Conservation (phyloP, 2,113 vertebrate species). For the Dryoscopus gambensis region DNA sequence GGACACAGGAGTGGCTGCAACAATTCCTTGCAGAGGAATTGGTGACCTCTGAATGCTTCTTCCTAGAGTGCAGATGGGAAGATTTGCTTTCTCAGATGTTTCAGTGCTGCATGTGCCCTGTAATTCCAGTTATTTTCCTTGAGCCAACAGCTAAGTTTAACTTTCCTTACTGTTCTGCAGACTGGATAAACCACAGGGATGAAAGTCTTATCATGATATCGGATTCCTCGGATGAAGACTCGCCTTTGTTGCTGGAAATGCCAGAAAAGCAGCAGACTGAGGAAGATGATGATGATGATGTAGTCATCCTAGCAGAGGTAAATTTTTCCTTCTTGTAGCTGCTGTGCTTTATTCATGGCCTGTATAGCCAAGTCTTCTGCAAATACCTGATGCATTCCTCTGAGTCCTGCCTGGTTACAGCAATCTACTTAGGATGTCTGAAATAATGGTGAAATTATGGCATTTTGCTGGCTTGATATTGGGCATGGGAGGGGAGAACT, state of each 20-base stretch:
- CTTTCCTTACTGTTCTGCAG: conserved; percentile 46
- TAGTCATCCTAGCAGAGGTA: conserved; percentile 86
- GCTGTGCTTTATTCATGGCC: neutral
- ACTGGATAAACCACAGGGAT: conserved; percentile 70
- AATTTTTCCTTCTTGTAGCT: neutral
- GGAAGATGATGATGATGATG: conserved; percentile 76
- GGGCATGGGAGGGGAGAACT: neutral
- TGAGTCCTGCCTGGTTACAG: neutral
- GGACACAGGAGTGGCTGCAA: neutral
- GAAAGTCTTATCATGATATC: conserved; percentile 84
- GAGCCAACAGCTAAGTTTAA: neutral
- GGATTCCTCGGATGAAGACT: conserved; percentile 91
- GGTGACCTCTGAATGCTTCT: neutral
- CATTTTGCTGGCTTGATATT: neutral
- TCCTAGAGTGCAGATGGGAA: neutral
- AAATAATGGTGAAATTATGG: neutral
- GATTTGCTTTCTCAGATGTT: neutral
- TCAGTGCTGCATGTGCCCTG: neutral
- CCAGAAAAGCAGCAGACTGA: conserved; percentile 72
- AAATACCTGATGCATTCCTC: neutral
- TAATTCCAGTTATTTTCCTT: neutral
- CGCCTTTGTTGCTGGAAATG: conserved; percentile 69
- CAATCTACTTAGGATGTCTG: neutral
- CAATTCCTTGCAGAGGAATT: neutral
- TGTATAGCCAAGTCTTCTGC: neutral